Base-by-base conservation (phyloP, 1,140 invertebrate genomes). In the Aethina tumida region DNA sequence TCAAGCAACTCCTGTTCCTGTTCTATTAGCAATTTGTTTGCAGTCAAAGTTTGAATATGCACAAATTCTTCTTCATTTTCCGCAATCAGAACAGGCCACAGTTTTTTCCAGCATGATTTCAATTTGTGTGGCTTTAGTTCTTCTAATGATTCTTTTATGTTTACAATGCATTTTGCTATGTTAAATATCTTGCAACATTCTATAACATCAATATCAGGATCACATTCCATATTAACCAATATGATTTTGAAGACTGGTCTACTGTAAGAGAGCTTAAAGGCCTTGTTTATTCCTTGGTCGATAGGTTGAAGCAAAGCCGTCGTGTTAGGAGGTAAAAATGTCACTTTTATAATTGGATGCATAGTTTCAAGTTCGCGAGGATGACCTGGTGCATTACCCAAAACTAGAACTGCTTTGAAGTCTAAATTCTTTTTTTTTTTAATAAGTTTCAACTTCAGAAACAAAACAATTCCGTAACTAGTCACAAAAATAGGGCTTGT, bases 1-100 rank as follows among this genome's bases (percentile, higher is more conserved):
- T 24, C 22, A 24, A 24, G 22, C 22, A 24, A 24, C 12, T 24
- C 22, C n/a, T 24, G 12, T 8, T 43, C 14, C 13, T 47, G 18
- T 27, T 24, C 10, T 36, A 33, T 45, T 21, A 30, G 19, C 22
- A 24, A 24, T 24, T 24, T 24, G n/a, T n/a, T n/a, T n/a, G n/a
- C n/a, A n/a, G n/a, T n/a, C 12, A 12, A 12, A 24, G 22, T 24
- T 24, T 24, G 22, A 24, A 24, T 12, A 8, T 24, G 22, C 22
- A 8, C 22, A 24, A 12, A 24, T 24, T 24, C 12, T 24, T 24
- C 22, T 8, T 24, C 22, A 24, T 24, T 24, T 24, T 24, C 22
- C 22, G 22, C 22, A 24, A 12, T 24, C 22, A 24, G 12, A 24
- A 24, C 22, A 24, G 22, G 22, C 12, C 22, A 24, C 7, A 24